A percentile compares a stretch with the other conserved stretches of the same genome.
These are phyloP conservation scores for Phymatocera aterrima DNA, from an alignment of 2,888 invertebrate species.

Conservation along the genomic window DNA sequence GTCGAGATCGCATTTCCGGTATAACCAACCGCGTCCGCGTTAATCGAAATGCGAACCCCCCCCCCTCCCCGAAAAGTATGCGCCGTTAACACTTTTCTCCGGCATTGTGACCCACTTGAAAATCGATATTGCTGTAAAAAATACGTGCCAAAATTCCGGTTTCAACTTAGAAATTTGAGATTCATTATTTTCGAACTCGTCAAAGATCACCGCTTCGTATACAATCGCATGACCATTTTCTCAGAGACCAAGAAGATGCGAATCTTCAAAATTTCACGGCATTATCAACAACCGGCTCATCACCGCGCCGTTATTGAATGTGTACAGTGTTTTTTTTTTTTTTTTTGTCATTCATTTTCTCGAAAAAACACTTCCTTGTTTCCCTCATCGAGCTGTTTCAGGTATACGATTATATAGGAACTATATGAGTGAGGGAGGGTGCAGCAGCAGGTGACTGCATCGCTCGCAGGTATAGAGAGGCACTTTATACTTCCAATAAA, in stretches of 20 bases:
- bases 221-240: too few species aligned
- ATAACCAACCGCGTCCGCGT: conserved; percentile 11
- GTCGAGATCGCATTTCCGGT: conserved; percentile 26
- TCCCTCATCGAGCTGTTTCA: not conserved
- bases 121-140: not conserved
- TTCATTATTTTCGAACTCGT: not conserved
- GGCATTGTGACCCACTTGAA: not conserved
- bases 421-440: too few species aligned
- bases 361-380: not conserved
- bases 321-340: too few species aligned
- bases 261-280: too few species aligned
- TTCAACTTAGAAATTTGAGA: not conserved
- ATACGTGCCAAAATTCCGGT: not conserved
- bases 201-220: not conserved
- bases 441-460: not conserved
- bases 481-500: conserved; percentile 41
- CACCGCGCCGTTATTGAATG: too few species aligned
- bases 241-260: too few species aligned
- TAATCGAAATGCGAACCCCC: not conserved
- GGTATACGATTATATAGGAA: too few species aligned
- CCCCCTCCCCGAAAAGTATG: not conserved
- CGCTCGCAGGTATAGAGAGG: not conserved
- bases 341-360: too few species aligned
- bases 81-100: not conserved
- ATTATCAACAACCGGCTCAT: too few species aligned